Evolutionary conservation across 1,140 invertebrate genomes (phyloP).

Genomic region (Diorhabda sublineata): DNA sequence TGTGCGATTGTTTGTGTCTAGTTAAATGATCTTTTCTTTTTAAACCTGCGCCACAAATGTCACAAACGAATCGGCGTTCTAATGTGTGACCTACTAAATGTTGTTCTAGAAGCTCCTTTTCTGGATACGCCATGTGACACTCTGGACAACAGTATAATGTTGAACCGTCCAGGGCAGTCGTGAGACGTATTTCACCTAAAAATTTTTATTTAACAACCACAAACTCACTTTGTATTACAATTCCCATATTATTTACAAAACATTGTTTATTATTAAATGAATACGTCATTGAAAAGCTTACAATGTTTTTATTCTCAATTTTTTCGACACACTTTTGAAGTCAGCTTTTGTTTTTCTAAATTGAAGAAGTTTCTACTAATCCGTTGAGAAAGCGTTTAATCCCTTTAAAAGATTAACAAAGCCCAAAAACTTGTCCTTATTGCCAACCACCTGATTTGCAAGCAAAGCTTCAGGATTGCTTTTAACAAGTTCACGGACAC

Average conservation of each 20-base stretch:
- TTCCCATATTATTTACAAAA: background rate
- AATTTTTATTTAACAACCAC: background rate
- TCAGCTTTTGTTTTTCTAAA: no score
- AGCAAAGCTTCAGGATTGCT: no score
- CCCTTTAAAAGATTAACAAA: no score
- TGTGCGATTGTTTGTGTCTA: conserved; percentile 72
- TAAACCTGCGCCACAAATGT: conserved; percentile 61
- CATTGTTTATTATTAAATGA: no score
- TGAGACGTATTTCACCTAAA: conserved; percentile 62
- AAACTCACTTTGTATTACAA: background rate
- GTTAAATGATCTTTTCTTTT: conserved; percentile 78
- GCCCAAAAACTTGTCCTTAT: no score
- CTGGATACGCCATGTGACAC: conserved; percentile 73
- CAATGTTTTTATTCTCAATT: no score
- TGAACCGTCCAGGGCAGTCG: conserved; percentile 66
- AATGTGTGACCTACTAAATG: conserved; percentile 74
- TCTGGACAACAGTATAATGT: conserved; percentile 73
- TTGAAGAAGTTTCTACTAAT: no score
- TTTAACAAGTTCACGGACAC: no score
- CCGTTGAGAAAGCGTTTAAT: no score
- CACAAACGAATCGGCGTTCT: conserved; percentile 62
- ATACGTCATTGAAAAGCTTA: no score
- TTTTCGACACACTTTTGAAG: no score
- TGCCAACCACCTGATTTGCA: no score
- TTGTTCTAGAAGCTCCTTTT: conserved; percentile 70